Base-by-base conservation (phyloP, 2,797 vertebrate species). In the Neosalanx taihuensis region DNA sequence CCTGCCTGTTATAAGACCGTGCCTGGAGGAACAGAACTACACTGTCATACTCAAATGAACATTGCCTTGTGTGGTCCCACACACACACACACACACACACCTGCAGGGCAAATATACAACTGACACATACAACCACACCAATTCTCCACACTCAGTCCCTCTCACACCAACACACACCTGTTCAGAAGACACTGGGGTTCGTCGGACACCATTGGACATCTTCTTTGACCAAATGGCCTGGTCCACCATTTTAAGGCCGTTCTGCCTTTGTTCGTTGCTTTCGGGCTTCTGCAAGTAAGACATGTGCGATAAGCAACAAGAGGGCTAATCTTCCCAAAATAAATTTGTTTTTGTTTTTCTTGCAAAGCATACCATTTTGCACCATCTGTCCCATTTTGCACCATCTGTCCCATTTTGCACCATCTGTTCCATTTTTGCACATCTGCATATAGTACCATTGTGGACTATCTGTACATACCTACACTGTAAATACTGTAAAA, bases 201-300 rank as follows among this genome's bases (percentile, higher is more conserved):
- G 92, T 72, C 97, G 92, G 26, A 96, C 93, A 1, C 97, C 97
- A 3, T 97, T 99, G 0, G 97, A 98, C 97, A 99, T 99, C 89
- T 99, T 99, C 87, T 98, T 99, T 70, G 97, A 99, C 97, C 97
- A 99, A 88, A 99, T 99, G 26, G 97, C 97, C 90, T 99, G 97
- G 80, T 99, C 97, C 30, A 99, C 96, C 97, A 99, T 99, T 92
- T 99, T 99, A 67, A 99, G 95, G 20, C 97, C 97, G 88, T 98
- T 98, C 85, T 98, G 97, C 83, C 96, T 94, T 87, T 99, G 97
- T 69, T 99, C 97, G 15, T 92, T 94, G 76, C 97, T 98, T 86
- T 99, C 97, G 76, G 95, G 91, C 91, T 95, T 97, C 97, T 99
- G 63, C 46, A 49, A 20, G 15, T 49, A 13, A 68, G 29, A 56